Conservation (phyloP, 2,797 vertebrate genomes). For the Ispidina picta region DNA sequence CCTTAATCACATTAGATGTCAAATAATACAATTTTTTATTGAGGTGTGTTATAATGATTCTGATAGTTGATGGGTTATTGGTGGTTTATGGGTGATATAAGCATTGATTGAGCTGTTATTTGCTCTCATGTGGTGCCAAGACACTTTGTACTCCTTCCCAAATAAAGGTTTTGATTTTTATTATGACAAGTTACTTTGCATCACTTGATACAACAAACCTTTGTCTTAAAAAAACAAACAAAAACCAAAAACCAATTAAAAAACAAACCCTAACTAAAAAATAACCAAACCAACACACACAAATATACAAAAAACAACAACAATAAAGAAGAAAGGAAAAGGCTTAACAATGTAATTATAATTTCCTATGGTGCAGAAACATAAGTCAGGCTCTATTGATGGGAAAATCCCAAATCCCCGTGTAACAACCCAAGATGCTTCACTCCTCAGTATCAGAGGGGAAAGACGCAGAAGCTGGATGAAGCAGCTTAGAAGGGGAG, state of each 20-base stretch:
- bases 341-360: background rate
- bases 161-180: background rate
- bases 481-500: rapidly evolving
- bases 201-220: background rate
- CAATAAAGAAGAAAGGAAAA: background rate
- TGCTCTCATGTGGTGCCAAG: background rate
- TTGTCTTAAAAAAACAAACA: background rate
- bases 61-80: background rate
- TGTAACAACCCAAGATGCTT: background rate
- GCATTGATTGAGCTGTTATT: background rate
- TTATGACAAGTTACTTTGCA: background rate
- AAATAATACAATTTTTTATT: conserved; percentile 19
- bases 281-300: too few species aligned
- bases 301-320: background rate
- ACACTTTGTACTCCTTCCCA: background rate
- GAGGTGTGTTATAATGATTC: background rate
- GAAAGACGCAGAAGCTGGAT: background rate
- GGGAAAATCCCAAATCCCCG: background rate
- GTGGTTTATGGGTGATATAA: background rate
- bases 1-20: conserved; percentile 35
- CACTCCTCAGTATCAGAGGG: rapidly evolving
- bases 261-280: background rate
- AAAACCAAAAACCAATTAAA: background rate
- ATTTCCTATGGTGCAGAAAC: background rate
- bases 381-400: background rate